Evolutionary conservation across 1,140 invertebrate genomes (phyloP).

Genomic region (Cyrtorhinus lividipennis): DNA sequence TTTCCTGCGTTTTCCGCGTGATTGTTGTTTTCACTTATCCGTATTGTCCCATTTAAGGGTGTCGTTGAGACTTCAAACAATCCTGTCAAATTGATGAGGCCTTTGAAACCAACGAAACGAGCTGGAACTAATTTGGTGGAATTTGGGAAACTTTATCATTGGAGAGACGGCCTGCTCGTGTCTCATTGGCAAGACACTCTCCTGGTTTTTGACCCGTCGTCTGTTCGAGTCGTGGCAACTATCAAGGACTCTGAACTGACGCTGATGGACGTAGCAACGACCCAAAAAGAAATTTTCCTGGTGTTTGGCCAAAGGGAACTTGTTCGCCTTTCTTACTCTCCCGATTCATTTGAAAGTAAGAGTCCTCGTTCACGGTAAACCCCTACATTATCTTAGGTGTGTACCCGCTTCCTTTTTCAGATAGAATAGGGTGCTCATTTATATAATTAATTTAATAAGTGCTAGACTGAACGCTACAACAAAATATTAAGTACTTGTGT

Average conservation of each 20-base stretch:
- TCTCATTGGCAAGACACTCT: constrained; percentile 54
- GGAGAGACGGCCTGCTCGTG: constrained; percentile 49
- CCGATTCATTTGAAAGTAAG: constrained; percentile 32
- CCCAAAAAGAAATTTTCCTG: constrained; percentile 64
- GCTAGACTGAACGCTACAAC: too few species aligned
- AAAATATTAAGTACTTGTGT: too few species aligned
- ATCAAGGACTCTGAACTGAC: constrained; percentile 35
- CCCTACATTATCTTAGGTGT: too few species aligned
- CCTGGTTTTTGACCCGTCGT: constrained; percentile 57
- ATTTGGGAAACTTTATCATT: constrained; percentile 23
- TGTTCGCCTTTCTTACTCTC: constrained; percentile 43
- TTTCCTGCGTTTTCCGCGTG: too few species aligned
- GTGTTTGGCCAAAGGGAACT: constrained; percentile 51
- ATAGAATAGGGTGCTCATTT: too few species aligned
- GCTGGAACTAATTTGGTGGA: constrained; percentile 3
- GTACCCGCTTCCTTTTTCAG: too few species aligned
- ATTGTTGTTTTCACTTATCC: too few species aligned
- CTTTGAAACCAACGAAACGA: constrained; percentile 2
- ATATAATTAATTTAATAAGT: too few species aligned
- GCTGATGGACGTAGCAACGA: constrained; percentile 41
- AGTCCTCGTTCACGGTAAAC: constrained; percentile 7
- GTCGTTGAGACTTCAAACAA: constrained; percentile 9
- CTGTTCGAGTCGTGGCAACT: constrained; percentile 35
- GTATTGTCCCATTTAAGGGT: too few species aligned
- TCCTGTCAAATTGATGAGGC: constrained; percentile 14